Base-by-base conservation (phyloP, 2,797 vertebrate species). In the Threskiornis aethiopicus region DNA sequence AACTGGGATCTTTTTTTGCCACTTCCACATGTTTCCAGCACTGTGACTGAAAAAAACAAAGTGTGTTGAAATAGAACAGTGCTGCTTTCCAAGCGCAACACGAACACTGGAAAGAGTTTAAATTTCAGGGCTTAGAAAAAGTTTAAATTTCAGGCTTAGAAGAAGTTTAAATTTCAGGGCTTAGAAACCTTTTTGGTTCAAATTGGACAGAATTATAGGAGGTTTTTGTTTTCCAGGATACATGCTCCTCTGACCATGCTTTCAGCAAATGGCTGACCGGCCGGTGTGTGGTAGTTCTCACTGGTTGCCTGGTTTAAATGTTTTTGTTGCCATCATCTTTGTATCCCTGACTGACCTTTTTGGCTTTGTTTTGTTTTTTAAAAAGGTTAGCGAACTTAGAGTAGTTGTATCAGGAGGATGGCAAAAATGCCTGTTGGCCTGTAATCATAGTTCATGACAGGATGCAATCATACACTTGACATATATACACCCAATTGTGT, bases 21-120 rank as follows among this genome's bases (percentile, higher is more conserved):
- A 18, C 80, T 95, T 93, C 22, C 26, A 61, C n/a, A 6, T n/a
- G 37, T 89, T 94, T 84, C 55, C 62, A 82, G 44, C 54, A 76
- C 17, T 54, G 65, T 44, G n/a, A 65, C 65, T 72, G 61, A 75
- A 65, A 91, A 80, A 87, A 4, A 1, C 0, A 0, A 83, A 87
- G 21, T 15, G 15, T 79, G 64, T 90, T 90, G 75, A 93, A 96
- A 89, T 54, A 88, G 77, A 91, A 42, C 29, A 52, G 42, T 54
- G 37, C 19, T 92, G 77, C n/a, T 89, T 95, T 93, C 90, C 93
- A 96, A 89, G 70, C 70, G n/a, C 73, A 87, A 64, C 52, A 64
- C 21, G 70, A 64, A 47, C 59, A 24, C 64, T 80, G 49, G 54
- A 54, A 76, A 71, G 84, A 55, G 55, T 58, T 87, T 69, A 47